Evolutionary conservation across 1,140 invertebrate genomes (phyloP).

Genomic region (Calosoma granatense): DNA sequence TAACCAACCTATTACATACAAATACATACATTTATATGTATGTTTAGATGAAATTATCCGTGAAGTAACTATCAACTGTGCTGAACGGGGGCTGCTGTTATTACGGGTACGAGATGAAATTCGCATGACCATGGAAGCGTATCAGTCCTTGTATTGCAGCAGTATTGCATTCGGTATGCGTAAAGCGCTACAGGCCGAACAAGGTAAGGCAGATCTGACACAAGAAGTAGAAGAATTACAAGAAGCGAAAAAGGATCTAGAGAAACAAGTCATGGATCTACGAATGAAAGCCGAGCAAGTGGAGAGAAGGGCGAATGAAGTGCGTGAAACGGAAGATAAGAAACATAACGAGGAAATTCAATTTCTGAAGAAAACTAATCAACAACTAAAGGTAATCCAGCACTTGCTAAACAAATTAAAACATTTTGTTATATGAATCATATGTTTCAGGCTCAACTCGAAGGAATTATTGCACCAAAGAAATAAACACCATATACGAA

Average conservation of each 20-base stretch:
- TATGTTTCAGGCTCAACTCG: slow-evolving; percentile 70
- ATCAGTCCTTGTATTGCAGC: slow-evolving; percentile 90
- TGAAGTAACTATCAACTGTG: slow-evolving; percentile 95
- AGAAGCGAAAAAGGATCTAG: slow-evolving; percentile 57
- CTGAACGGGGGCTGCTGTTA: slow-evolving; percentile 88
- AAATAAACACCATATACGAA: no score
- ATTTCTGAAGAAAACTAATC: slow-evolving; percentile 86
- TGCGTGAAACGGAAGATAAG: slow-evolving; percentile 77
- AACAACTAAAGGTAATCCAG: slow-evolving; percentile 76
- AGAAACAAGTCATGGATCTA: slow-evolving; percentile 70
- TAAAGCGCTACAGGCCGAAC: slow-evolving; percentile 80
- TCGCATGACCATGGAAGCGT: slow-evolving; percentile 90
- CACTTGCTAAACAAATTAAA: background rate
- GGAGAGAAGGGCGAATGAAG: slow-evolving; percentile 74
- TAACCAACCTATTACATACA: background rate
- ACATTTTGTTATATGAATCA: background rate
- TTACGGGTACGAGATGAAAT: slow-evolving; percentile 91
- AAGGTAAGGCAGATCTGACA: slow-evolving; percentile 63
- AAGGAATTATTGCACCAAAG: slow-evolving; percentile 85
- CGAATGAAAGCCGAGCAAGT: slow-evolving; percentile 75
- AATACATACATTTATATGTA: slow-evolving; percentile 11
- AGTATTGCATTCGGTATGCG: slow-evolving; percentile 96
- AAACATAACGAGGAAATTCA: slow-evolving; percentile 84
- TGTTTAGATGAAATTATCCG: slow-evolving; percentile 77
- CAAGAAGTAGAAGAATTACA: slow-evolving; percentile 40